Conservation (phyloP, 2,888 invertebrate species). For the Tanaodytes sp. region DNA sequence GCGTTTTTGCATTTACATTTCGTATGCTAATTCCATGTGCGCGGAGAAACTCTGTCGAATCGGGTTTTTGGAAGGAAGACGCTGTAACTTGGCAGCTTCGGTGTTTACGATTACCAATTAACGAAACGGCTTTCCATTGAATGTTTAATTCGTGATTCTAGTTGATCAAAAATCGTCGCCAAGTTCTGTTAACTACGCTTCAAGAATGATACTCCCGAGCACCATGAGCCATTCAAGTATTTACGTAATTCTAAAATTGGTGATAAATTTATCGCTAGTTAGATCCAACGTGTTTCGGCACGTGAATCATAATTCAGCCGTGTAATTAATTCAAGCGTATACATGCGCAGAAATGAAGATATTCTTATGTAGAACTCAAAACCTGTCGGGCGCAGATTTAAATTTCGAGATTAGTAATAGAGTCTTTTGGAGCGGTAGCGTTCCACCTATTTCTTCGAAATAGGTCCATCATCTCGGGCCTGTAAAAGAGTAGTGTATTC, state of each 20-base stretch:
- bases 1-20: conserved; percentile 32
- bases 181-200: conserved; percentile 26
- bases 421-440: conserved; percentile 53
- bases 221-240: conserved; percentile 16
- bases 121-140: conserved; percentile 25
- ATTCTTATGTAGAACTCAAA: conserved; percentile 33
- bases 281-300: conserved; percentile 29
- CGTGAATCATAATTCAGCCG: conserved; percentile 44
- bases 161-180: conserved; percentile 21
- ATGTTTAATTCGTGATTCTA: conserved; percentile 21
- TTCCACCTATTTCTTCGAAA: conserved; percentile 59
- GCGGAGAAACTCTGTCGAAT: conserved; percentile 10
- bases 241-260: conserved; percentile 24
- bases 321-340: conserved; percentile 52
- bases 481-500: conserved; percentile 51
- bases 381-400: conserved; percentile 48
- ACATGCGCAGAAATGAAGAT: conserved; percentile 45
- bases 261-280: conserved; percentile 47
- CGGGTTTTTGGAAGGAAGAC: conserved; percentile 2
- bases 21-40: conserved; percentile 32
- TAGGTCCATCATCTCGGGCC: conserved; percentile 58
- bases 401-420: conserved; percentile 51
- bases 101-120: conserved; percentile 24
- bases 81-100: conserved; percentile 17
- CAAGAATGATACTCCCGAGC: conserved; percentile 21